Evolutionary conservation across 2,113 vertebrate genomes (phyloP).

Genomic region (Dasypus novemcinctus): DNA sequence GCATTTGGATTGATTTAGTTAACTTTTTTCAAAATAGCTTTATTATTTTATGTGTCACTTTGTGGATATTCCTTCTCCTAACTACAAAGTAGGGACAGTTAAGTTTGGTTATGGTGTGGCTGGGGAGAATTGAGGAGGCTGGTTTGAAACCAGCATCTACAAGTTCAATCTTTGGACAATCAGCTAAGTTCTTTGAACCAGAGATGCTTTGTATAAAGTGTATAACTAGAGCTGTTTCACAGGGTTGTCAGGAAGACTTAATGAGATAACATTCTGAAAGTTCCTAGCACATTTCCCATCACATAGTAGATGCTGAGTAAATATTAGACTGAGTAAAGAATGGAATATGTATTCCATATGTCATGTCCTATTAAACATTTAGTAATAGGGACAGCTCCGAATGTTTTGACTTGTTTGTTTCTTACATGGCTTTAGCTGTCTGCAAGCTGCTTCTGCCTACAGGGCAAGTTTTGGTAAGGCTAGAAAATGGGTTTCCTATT

Average conservation of each 20-base stretch:
- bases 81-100: not conserved
- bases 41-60: not conserved
- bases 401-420: not conserved
- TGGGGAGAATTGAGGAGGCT: not conserved
- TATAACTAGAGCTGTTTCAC: not conserved
- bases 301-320: not conserved
- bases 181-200: not conserved
- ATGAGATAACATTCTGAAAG: not conserved
- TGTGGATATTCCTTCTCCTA: not conserved
- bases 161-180: not conserved
- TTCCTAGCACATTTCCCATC: not conserved
- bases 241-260: not conserved
- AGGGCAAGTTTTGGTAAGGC: no score
- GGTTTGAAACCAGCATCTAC: not conserved
- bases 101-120: not conserved
- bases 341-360: not conserved
- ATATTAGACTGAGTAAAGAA: not conserved
- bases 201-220: not conserved
- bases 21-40: not conserved
- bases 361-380: not conserved
- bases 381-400: not conserved
- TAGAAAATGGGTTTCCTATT: no score
- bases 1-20: not conserved
- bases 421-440: no score
- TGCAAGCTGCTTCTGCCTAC: no score